phyloP scores from a whole-genome alignment of 2,888 invertebrate genomes.

The Theretra japonica region DNA sequence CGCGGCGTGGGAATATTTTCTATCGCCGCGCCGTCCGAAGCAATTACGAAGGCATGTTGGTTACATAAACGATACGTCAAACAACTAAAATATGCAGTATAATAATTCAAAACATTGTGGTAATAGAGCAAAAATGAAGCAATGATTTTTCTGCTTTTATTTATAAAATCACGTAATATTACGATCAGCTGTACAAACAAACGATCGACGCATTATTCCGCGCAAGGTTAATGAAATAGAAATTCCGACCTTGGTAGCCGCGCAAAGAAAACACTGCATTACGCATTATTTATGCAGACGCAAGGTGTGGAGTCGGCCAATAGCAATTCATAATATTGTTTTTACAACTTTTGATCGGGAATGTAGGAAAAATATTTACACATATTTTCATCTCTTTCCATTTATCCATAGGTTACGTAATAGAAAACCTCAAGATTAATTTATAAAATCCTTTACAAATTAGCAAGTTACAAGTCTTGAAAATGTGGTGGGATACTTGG shows the following conservation, averaged over 20 bases:
- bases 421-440: too few species aligned
- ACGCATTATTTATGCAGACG: slow-evolving; percentile 6
- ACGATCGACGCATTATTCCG: neutral
- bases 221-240: slow-evolving; percentile 22
- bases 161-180: slow-evolving; percentile 4
- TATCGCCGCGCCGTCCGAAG: too few species aligned
- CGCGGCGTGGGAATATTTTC: too few species aligned
- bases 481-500: too few species aligned
- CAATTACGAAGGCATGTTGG: too few species aligned
- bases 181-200: slow-evolving; percentile 16
- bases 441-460: too few species aligned
- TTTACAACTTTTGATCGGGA: neutral
- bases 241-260: neutral
- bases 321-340: neutral
- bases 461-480: too few species aligned
- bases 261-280: slow-evolving; percentile 4
- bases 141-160: neutral
- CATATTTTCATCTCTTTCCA: neutral
- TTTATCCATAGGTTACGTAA: neutral
- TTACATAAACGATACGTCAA: neutral
- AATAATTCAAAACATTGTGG: neutral
- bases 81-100: neutral
- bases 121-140: neutral
- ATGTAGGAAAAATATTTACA: slow-evolving; percentile 1
- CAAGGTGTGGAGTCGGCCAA: neutral